Evolutionary conservation across 1,140 invertebrate species (phyloP), one percentile per base, ranked within the genome.

Genomic region (Lethocerus indicus): DNA sequence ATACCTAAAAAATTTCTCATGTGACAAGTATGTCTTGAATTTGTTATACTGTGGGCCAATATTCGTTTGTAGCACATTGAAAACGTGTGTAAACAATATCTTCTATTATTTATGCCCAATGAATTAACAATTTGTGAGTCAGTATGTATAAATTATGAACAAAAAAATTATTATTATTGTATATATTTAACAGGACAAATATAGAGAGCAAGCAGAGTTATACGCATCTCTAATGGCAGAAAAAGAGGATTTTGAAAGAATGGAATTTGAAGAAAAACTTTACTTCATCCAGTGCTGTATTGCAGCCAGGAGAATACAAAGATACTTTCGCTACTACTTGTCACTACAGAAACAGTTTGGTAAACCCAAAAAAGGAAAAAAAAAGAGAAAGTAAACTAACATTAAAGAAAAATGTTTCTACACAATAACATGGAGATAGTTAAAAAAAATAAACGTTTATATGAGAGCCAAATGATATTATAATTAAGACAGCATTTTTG

Each of bases 261-360:
- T 20, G 14, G 12, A 26, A 3, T 24, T 32, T 9, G 35, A 48
- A 48, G 47, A 20, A 12, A 37, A 29, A 39, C 12, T 48, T 1
- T 39, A 48, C 20, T 20, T 24, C 21, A n/a, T 48, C 2, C 18
- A 39, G 18, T 36, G 24, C 5, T 3, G 18, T 1, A 2, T 40
- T 3, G 18, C 47, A 3, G 47, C 47, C 16, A 48, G 47, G 23
- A 48, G 28, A 29, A 48, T 48, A 18, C 47, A 48, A 18, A 37
- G 47, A 24, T 48, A 16, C 28, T 39, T 26, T 13, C 37, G 24
- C 23, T 27, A 25, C 2, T 48, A 39, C 16, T 21, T 21, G 2
- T 20, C n/a, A 7, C 18, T 47, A 26, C 2, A 16, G 1, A 25
- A 27, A 3, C 12, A 18, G n/a, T 25, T 28, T 28, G 43, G 43